phyloP scores from a whole-genome alignment of 2,888 invertebrate genomes.

The Augochlorella aurata region DNA sequence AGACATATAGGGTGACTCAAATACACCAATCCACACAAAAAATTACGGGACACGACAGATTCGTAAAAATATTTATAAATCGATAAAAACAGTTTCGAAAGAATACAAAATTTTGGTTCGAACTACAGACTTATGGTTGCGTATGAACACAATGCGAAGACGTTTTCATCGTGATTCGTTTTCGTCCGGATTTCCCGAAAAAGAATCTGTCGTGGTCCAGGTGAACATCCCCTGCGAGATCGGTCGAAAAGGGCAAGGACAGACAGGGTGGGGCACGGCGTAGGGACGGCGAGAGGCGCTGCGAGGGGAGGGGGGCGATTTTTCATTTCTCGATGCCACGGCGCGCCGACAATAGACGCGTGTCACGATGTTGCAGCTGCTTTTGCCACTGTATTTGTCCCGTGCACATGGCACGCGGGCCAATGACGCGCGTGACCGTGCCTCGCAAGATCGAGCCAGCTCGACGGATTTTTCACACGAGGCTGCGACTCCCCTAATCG shows the following conservation, averaged over 20 bases:
- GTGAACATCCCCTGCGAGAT: constrained; percentile 73
- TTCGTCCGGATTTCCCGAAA: constrained; percentile 27
- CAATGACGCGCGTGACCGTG: constrained; percentile 56
- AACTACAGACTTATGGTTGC: too few species aligned
- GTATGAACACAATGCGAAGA: not conserved
- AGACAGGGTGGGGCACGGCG: not conserved
- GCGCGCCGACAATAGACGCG: constrained; percentile 81
- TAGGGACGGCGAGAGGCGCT: too few species aligned
- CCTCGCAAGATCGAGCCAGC: constrained; percentile 68
- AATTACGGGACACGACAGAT: too few species aligned
- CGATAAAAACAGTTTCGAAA: too few species aligned
- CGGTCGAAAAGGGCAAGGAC: constrained; percentile 18
- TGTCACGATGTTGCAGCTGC: constrained; percentile 80
- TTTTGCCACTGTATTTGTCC: constrained; percentile 77
- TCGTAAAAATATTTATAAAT: too few species aligned
- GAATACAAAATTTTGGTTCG: too few species aligned
- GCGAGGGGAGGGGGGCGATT: constrained; percentile 67
- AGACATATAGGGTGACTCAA: too few species aligned
- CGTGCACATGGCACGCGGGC: constrained; percentile 77
- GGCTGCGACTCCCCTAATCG: constrained; percentile 18
- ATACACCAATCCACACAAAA: too few species aligned
- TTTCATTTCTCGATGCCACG: constrained; percentile 81
- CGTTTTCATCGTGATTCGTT: constrained; percentile 10
- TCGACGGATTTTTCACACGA: constrained; percentile 32
- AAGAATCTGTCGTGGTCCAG: constrained; percentile 70